A percentile compares a stretch with the other conserved stretches of the same genome.
These are phyloP conservation scores for Erythrolamprus reginae DNA, from an alignment of 2,113 vertebrate species.

Conservation along the genomic window DNA sequence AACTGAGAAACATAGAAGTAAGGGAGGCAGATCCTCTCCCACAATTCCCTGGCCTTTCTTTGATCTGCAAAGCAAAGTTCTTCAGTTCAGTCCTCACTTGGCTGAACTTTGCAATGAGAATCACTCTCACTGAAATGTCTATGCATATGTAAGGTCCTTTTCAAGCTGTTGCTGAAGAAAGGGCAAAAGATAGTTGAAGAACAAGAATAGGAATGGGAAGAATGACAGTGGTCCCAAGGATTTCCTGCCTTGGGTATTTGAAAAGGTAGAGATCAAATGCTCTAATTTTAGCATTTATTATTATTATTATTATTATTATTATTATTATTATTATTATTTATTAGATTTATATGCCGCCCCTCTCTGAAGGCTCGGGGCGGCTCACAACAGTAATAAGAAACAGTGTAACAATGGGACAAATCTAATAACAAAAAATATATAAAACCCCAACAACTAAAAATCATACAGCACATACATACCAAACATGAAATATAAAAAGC, in stretches of 20 bases:
- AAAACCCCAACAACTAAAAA: no score
- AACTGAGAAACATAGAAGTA: slow-evolving; percentile 1
- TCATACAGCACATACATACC: no score
- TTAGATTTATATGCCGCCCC: no score
- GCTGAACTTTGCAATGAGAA: slow-evolving; percentile 14
- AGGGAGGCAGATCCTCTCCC: slow-evolving; percentile 8
- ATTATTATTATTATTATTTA: no score
- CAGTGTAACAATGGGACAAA: no score
- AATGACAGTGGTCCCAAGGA: not conserved
- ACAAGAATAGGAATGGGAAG: not conserved
- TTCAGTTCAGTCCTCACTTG: slow-evolving; percentile 12
- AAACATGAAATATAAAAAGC: no score
- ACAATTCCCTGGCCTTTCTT: not conserved
- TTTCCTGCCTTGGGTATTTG: not conserved
- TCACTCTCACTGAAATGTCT: slow-evolving; percentile 10
- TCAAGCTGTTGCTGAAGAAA: not conserved
- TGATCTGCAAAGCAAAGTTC: slow-evolving; percentile 18
- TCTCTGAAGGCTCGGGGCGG: no score
- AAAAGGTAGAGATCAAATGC: not conserved
- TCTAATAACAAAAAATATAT: no score
- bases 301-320: no score
- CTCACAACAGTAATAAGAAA: no score
- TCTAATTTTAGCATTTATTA: slow-evolving; percentile 1
- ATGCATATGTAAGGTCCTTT: not conserved
- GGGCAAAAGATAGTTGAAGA: not conserved